Base-by-base conservation (phyloP, 2,888 invertebrate species). In the Anoncus sp. region DNA sequence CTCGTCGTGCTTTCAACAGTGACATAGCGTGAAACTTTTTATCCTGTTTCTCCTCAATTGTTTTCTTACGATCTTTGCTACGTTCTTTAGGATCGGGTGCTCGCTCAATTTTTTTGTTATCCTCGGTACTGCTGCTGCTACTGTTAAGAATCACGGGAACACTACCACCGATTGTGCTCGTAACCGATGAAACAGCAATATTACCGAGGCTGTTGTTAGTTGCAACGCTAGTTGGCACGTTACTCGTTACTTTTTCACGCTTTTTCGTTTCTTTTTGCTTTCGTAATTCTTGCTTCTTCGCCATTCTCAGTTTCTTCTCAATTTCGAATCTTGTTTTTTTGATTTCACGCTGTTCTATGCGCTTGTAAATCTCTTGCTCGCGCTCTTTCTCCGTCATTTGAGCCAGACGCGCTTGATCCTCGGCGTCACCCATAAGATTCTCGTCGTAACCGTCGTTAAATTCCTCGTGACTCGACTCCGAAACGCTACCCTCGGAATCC, bases 401-500 rank as follows among this genome's bases (percentile, higher is more conserved):
- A 12, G 97, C 98, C 53, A 99, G 92, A 0, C 97, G 92, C 1
- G 97, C 96, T 85, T 97, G 95, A 92, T 99, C 99, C 83, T 98
- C 98, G 77, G 97, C 98, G 91, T 99, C 98, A 0, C 98, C 98
- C 96, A 99, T 98, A 31, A 99, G 93, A 89, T 99, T 97, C 81
- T 99, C 98, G 90, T 98, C 99, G 86, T 97, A 98, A 80, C 99
- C 99, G 92, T 99, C 99, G 89, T 98, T 96, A 89, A 98, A 99
- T 91, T 98, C 98, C 83, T 96, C 96, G 81, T 97, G 96, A 69
- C 94, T 94, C 0, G 94, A 93, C 82, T 94, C 94, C 53, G 94
- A 93, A 5, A 94, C 94, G 83, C 93, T 94, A 1, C 92, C 93
- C 62, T 92, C 92, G 0, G 93, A 92, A 71, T 93, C 94, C 0